Conservation (phyloP, 2,888 invertebrate species). For the Drosophila kambysellisi region DNA sequence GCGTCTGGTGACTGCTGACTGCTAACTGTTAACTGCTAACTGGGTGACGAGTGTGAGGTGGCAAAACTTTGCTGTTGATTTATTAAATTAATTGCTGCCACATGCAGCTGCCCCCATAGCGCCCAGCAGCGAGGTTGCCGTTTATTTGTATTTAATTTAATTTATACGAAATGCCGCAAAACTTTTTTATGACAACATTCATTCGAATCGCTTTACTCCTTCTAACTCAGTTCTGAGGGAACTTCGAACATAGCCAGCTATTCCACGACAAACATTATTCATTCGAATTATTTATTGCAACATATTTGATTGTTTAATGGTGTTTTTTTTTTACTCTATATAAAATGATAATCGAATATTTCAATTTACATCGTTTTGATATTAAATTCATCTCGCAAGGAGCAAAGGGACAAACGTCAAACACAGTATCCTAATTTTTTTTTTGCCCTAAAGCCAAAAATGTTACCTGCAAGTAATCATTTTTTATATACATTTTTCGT, state of each 20-base stretch:
- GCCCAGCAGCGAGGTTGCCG: constrained; percentile 34
- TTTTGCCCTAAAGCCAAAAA: neutral
- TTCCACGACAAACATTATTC: neutral
- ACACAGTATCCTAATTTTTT: neutral
- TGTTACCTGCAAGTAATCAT: neutral
- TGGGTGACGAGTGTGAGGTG: constrained; percentile 30
- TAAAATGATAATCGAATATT: neutral
- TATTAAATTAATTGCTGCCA: constrained; percentile 81
- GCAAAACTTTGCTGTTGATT: constrained; percentile 79
- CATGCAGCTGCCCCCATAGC: constrained; percentile 47
- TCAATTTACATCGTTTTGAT: neutral
- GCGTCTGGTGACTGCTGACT: neutral
- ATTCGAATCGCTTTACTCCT: constrained; percentile 7
- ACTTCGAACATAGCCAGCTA: neutral
- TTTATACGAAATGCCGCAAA: constrained; percentile 67
- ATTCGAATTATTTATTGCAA: neutral
- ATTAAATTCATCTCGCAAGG: neutral
- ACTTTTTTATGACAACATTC: constrained; percentile 58
- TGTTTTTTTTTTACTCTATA: neutral
- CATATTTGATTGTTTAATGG: neutral
- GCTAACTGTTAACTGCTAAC: constrained; percentile 22
- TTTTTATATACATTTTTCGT: neutral
- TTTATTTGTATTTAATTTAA: constrained; percentile 79
- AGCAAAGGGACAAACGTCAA: neutral
- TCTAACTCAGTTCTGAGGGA: neutral